phyloP scores from a whole-genome alignment of 1,140 invertebrate species.

The Platorchestia sp. region DNA sequence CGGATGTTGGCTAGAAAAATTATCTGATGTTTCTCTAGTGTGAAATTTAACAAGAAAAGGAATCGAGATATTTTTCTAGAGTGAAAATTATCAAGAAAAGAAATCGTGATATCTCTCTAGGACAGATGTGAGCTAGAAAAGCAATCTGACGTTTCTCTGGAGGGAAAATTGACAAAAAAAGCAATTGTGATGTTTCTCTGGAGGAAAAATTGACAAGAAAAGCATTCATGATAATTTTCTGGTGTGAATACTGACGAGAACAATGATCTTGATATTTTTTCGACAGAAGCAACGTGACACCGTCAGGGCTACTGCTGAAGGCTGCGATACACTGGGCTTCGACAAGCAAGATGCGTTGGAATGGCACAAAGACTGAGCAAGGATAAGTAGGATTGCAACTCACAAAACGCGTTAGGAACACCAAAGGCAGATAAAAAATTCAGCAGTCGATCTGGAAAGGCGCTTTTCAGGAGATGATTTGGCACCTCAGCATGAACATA shows the following conservation, averaged over 20 bases:
- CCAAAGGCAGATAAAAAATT: constrained; percentile 43
- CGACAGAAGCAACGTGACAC: neutral
- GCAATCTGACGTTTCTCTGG: too few relatives aligned
- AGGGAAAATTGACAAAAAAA: too few relatives aligned
- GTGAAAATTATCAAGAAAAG: too few relatives aligned
- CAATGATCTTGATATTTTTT: neutral
- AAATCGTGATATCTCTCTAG: too few relatives aligned
- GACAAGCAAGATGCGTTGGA: neutral
- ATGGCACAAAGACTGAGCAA: constrained; percentile 26
- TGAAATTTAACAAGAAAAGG: too few relatives aligned
- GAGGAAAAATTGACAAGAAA: too few relatives aligned
- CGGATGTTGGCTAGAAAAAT: too few relatives aligned
- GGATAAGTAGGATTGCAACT: constrained; percentile 41
- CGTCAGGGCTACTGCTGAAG: neutral
- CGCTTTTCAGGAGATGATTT: neutral
- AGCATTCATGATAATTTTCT: neutral
- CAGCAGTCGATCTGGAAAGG: constrained; percentile 18
- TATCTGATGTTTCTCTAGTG: too few relatives aligned
- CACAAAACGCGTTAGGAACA: constrained; percentile 47
- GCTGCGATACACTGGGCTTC: neutral
- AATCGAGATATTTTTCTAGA: too few relatives aligned
- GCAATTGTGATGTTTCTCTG: too few relatives aligned
- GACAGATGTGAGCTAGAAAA: too few relatives aligned
- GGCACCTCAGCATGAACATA: neutral
- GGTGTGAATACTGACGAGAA: neutral